Conservation (phyloP, 2,113 vertebrate genomes). For the Calidris pygmaea region DNA sequence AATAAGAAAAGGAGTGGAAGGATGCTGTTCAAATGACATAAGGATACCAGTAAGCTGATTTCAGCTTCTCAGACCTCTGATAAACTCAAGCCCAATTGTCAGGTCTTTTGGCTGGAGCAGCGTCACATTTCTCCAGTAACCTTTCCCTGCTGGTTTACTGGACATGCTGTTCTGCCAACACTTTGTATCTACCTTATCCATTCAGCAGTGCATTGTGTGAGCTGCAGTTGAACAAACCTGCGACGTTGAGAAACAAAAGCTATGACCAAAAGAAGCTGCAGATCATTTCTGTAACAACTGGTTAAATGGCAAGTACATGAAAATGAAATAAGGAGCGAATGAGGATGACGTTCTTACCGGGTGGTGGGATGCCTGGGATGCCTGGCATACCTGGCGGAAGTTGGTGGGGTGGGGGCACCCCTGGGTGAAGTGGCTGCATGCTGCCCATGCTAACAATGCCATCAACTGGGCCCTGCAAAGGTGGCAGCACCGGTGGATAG, state of each 20-base stretch:
- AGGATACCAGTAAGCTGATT: background rate
- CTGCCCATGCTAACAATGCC: conserved; percentile 94
- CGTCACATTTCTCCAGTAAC: background rate
- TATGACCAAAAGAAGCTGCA: conserved; percentile 61
- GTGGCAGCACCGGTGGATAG: conserved; percentile 89
- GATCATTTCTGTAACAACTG: conserved; percentile 78
- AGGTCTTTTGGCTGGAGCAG: background rate
- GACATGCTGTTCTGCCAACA: background rate
- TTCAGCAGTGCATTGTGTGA: background rate
- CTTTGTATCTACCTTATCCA: background rate
- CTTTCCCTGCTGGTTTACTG: background rate
- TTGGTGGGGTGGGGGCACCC: conserved; percentile 88
- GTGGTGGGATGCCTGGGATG: conserved; percentile 87
- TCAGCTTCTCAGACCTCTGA: background rate
- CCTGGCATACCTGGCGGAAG: conserved; percentile 86
- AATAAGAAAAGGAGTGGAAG: background rate
- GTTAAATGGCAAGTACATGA: conserved; percentile 79
- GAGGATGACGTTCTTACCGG: conserved; percentile 89
- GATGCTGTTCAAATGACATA: background rate
- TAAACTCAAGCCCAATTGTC: background rate
- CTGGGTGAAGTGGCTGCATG: conserved; percentile 92
- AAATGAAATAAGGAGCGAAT: conserved; percentile 78
- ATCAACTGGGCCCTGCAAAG: conserved; percentile 87
- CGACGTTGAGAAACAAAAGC: background rate
- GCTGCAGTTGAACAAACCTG: background rate